Evolutionary conservation across 2,888 invertebrate genomes (phyloP).

Genomic region (Xanthorhoe spadicearia): DNA sequence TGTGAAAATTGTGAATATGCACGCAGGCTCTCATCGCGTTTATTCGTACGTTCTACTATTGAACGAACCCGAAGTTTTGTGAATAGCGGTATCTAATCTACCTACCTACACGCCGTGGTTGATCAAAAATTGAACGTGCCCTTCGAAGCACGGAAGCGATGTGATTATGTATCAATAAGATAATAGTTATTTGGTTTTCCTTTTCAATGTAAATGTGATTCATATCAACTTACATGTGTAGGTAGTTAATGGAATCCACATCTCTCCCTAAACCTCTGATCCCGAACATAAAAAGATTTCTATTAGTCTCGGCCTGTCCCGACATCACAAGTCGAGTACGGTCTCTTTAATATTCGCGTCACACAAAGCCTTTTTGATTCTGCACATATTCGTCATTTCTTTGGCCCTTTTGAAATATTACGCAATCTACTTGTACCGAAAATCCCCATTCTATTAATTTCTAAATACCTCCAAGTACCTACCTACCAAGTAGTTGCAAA

Average conservation of each 20-base stretch:
- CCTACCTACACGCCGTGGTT: not conserved
- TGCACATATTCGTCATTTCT: slow-evolving; percentile 37
- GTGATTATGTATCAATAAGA: not conserved
- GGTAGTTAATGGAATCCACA: slow-evolving; percentile 27
- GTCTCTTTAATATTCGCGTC: slow-evolving; percentile 44
- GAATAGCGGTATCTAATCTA: slow-evolving; percentile 14
- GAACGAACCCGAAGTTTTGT: slow-evolving; percentile 17
- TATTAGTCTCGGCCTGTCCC: slow-evolving; percentile 41
- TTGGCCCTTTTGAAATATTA: slow-evolving; percentile 16
- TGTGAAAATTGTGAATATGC: slow-evolving; percentile 14
- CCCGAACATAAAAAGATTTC: slow-evolving; percentile 42
- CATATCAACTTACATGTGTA: not conserved
- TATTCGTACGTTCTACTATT: slow-evolving; percentile 16
- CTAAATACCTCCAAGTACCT: not conserved
- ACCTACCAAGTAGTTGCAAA: not conserved
- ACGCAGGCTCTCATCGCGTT: slow-evolving; percentile 8
- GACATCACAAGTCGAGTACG: slow-evolving; percentile 30
- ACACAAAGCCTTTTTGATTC: slow-evolving; percentile 41
- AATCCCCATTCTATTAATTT: not conserved
- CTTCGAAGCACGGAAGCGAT: not conserved
- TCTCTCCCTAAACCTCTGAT: slow-evolving; percentile 35
- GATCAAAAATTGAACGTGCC: too few species aligned
- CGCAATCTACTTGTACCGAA: slow-evolving; percentile 3
- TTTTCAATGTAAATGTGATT: slow-evolving; percentile 3
- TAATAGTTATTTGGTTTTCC: not conserved